phyloP scores from a whole-genome alignment of 2,113 vertebrate species.

The Alligator mississippiensis region DNA sequence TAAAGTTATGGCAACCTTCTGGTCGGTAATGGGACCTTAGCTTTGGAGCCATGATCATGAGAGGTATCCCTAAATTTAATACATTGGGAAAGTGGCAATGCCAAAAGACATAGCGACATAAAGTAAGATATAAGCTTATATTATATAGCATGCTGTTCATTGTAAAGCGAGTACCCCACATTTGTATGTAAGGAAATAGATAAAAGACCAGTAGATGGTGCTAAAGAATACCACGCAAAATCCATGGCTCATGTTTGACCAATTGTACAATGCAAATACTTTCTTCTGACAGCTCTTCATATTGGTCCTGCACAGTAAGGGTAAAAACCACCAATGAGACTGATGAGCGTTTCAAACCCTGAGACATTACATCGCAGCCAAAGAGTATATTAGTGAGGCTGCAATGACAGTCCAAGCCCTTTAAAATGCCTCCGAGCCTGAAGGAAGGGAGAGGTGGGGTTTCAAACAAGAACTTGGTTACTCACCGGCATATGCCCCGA shows the following conservation, averaged over 20 bases:
- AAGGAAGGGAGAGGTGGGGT: background rate
- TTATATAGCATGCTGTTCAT: background rate
- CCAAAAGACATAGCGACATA: background rate
- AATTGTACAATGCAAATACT: accelerated
- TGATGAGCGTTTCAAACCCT: background rate
- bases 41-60: background rate
- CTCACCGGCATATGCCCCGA: accelerated
- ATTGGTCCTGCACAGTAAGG: background rate
- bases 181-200: background rate
- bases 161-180: background rate
- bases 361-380: background rate
- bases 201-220: accelerated
- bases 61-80: background rate
- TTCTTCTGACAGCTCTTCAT: background rate
- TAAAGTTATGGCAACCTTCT: background rate
- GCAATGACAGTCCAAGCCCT: background rate
- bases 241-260: background rate
- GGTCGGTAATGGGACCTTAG: background rate
- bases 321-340: background rate
- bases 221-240: background rate
- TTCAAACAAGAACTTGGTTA: background rate
- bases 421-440: background rate
- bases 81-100: background rate
- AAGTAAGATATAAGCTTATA: background rate
- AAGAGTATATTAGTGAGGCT: background rate